phyloP scores from a whole-genome alignment of 2,113 vertebrate species.

The Bubo bubo region DNA sequence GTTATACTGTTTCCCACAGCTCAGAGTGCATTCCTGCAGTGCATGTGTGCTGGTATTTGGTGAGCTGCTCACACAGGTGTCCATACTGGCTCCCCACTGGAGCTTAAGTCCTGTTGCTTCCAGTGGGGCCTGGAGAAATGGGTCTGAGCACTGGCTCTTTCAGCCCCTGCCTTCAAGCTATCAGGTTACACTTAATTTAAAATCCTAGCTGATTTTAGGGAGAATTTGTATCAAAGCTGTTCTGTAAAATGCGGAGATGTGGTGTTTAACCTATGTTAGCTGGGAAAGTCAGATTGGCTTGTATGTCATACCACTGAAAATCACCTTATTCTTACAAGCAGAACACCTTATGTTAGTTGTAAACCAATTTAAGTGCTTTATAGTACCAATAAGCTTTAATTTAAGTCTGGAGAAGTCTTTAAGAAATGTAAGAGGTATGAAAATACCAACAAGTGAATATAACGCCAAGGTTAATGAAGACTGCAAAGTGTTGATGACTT shows the following conservation, averaged over 20 bases:
- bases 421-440: not conserved
- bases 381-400: not conserved
- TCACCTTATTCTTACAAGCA: not conserved
- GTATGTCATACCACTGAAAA: not conserved
- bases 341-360: not conserved
- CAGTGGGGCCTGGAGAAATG: not conserved
- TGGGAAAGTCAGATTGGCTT: not conserved
- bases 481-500: not conserved
- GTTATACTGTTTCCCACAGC: not conserved
- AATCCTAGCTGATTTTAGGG: not conserved
- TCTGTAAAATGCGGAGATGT: not conserved
- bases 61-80: not conserved
- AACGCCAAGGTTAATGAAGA: not conserved
- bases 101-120: not conserved
- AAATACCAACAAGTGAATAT: not conserved
- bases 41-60: not conserved
- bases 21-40: accelerated
- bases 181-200: not conserved
- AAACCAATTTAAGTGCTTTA: not conserved
- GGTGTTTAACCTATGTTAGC: not conserved
- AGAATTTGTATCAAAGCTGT: not conserved
- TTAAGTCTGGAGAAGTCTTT: not conserved
- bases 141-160: not conserved
- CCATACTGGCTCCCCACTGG: accelerated
- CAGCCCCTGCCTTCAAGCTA: not conserved